Conservation (phyloP, 2,113 vertebrate species). For the Mesitornis unicolor region DNA sequence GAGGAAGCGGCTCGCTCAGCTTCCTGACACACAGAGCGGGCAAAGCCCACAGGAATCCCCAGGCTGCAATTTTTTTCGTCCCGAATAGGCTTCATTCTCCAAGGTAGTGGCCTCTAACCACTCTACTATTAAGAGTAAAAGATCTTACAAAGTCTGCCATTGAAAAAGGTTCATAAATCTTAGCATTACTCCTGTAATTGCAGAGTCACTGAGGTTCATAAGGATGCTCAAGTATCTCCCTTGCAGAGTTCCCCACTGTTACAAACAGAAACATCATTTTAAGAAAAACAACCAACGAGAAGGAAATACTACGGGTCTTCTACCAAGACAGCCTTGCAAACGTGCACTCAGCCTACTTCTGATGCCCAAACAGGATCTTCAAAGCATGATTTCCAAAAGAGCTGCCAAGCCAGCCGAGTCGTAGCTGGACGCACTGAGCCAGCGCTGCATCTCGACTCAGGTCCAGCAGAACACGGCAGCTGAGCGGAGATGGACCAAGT, state of each 20-base stretch:
- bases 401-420: neutral
- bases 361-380: neutral
- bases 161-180: neutral
- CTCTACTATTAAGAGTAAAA: neutral
- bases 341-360: neutral
- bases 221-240: neutral
- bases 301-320: neutral
- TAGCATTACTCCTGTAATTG: neutral
- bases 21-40: neutral
- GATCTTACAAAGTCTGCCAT: neutral
- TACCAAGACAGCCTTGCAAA: neutral
- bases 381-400: neutral
- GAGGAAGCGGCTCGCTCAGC: neutral
- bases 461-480: neutral
- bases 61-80: neutral
- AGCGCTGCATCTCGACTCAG: too few species aligned
- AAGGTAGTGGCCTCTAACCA: neutral
- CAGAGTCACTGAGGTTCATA: neutral
- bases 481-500: neutral
- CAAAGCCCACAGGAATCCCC: neutral
- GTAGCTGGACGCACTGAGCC: neutral
- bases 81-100: neutral
- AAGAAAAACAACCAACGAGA: rapidly evolving
- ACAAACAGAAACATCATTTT: neutral
- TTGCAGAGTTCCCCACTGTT: neutral